These are phyloP conservation scores for Zoanthus sansibaricus DNA, from an alignment of 92 coral and sea anemone species.

Conservation along the genomic window DNA sequence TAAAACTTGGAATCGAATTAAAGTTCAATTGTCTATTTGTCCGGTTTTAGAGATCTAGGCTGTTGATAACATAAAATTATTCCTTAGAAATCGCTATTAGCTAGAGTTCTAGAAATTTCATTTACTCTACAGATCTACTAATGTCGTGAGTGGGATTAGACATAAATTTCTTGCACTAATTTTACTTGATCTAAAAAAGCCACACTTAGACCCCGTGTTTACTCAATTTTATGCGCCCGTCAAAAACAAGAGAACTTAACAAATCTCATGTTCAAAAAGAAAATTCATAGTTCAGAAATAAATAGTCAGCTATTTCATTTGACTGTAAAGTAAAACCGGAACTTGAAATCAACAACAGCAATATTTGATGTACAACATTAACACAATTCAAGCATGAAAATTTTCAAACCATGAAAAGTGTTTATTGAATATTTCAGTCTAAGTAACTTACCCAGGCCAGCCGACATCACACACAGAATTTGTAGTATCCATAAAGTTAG, in stretches of 20 bases:
- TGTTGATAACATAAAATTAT: neutral
- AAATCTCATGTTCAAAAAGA: neutral
- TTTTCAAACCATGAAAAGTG: neutral
- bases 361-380: neutral
- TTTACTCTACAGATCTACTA: neutral
- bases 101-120: neutral
- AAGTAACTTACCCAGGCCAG: constrained; percentile 2
- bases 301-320: neutral
- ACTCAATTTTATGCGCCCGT: neutral
- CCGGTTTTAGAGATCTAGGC: neutral
- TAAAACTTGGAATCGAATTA: neutral
- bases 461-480: neutral
- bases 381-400: neutral
- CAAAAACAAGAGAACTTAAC: neutral
- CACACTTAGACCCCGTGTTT: neutral
- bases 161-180: no score
- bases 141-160: neutral
- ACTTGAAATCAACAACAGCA: constrained; percentile 14
- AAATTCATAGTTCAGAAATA: neutral
- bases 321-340: constrained; percentile 16
- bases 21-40: constrained; percentile 4
- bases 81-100: neutral
- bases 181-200: neutral
- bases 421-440: neutral
- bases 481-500: neutral